Percentiles rank a stretch among this genome's conserved stretches.
Conservation (phyloP, 2,113 vertebrate genomes). For the Spermophilus dauricus region DNA sequence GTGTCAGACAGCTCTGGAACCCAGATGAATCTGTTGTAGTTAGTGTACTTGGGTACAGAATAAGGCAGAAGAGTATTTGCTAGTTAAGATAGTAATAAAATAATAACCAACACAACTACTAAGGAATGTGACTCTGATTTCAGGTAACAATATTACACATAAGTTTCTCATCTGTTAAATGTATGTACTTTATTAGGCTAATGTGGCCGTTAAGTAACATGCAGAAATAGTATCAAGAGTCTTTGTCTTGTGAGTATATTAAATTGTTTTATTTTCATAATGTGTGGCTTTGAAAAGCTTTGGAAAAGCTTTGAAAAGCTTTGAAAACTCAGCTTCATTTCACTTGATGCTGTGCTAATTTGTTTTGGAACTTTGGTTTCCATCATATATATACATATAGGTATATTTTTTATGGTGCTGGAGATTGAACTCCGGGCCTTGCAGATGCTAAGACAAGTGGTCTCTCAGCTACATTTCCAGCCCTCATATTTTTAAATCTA, state of each 20-base stretch:
- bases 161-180: neutral
- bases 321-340: conserved; percentile 63
- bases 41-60: neutral
- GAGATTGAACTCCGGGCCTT: too few relatives aligned
- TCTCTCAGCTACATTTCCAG: too few relatives aligned
- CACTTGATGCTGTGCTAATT: neutral
- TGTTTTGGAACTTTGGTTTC: conserved; percentile 16
- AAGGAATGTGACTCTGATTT: neutral
- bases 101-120: neutral
- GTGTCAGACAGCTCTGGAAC: neutral
- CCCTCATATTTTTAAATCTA: neutral
- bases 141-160: neutral
- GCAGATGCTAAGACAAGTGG: neutral
- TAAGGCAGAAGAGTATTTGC: neutral
- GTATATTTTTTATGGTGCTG: too few relatives aligned
- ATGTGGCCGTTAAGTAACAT: neutral
- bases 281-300: conserved; percentile 12
- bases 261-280: neutral
- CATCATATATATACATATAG: neutral
- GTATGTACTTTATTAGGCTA: neutral
- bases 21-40: neutral
- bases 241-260: neutral
- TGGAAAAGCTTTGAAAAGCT: neutral
- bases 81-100: neutral
- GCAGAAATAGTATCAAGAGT: neutral